Conservation (phyloP, 2,797 vertebrate genomes). For the Tympanoctomys barrerae region DNA sequence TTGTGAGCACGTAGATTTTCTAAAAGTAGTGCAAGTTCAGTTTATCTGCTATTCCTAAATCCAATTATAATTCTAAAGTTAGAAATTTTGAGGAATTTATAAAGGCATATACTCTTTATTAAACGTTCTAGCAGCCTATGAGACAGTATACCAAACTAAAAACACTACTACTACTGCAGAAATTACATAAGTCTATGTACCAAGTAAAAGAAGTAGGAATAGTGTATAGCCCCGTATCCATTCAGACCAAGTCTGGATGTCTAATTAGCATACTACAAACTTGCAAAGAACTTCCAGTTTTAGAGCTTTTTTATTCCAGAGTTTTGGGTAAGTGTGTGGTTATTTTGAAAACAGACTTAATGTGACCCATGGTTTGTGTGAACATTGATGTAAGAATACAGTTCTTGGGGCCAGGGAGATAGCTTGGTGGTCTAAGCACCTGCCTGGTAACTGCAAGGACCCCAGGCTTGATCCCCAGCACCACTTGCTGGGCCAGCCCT, state of each 20-base stretch:
- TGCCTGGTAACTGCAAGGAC: too few relatives aligned
- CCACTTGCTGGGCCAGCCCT: too few relatives aligned
- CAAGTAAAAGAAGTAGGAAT: slow-evolving; percentile 25
- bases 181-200: not conserved
- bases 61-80: slow-evolving; percentile 47
- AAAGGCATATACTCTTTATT: not conserved
- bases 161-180: slow-evolving; percentile 1
- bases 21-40: not conserved
- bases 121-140: not conserved
- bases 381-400: slow-evolving; percentile 22
- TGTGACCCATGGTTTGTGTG: slow-evolving; percentile 15
- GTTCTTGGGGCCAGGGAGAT: too few relatives aligned
- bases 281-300: not conserved
- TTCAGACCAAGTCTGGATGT: not conserved
- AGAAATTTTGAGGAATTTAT: slow-evolving; percentile 34
- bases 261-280: not conserved
- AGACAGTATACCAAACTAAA: not conserved
- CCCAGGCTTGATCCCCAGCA: too few relatives aligned
- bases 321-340: not conserved
- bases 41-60: slow-evolving; percentile 8
- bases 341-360: slow-evolving; percentile 41
- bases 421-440: too few relatives aligned
- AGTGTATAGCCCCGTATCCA: not conserved
- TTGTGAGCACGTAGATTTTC: slow-evolving; percentile 28
- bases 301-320: slow-evolving; percentile 21